A percentile compares a stretch with the other conserved stretches of the same genome.
Conservation (phyloP, 2,888 invertebrate species). For the Gymnocheta viridis region DNA sequence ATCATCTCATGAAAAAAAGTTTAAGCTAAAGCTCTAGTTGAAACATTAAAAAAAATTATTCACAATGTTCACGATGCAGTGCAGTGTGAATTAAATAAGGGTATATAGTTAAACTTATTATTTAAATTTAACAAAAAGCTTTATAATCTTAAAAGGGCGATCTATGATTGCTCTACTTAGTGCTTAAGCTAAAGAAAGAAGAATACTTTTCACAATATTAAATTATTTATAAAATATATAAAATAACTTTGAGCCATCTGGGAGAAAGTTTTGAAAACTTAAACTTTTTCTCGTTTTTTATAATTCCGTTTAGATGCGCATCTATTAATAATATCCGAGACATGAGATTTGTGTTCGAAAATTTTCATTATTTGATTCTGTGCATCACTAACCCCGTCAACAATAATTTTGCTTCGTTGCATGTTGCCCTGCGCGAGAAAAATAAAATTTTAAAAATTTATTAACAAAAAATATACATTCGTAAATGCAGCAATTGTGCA, state of each 20-base stretch:
- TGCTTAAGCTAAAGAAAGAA: constrained; percentile 23
- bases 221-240: constrained; percentile 14
- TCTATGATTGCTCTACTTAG: constrained; percentile 50
- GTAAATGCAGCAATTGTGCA: no score
- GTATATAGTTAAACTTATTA: constrained; percentile 13
- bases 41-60: constrained; percentile 43
- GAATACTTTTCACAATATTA: constrained; percentile 43
- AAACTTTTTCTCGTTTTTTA: constrained; percentile 92
- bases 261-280: constrained; percentile 63
- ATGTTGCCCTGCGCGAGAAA: constrained; percentile 89
- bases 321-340: constrained; percentile 93
- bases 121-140: constrained; percentile 45
- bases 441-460: not conserved
- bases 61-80: constrained; percentile 32
- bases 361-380: constrained; percentile 93
- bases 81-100: constrained; percentile 22
- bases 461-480: not conserved
- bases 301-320: constrained; percentile 96
- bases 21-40: constrained; percentile 37
- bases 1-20: constrained; percentile 52
- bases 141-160: constrained; percentile 44
- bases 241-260: constrained; percentile 8
- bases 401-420: constrained; percentile 95
- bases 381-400: constrained; percentile 95
- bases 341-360: constrained; percentile 94